A percentile compares a stretch with the other conserved stretches of the same genome.
Evolutionary conservation across 2,888 invertebrate species (phyloP).

Genomic region (Drosophila pseudotalamancana): DNA sequence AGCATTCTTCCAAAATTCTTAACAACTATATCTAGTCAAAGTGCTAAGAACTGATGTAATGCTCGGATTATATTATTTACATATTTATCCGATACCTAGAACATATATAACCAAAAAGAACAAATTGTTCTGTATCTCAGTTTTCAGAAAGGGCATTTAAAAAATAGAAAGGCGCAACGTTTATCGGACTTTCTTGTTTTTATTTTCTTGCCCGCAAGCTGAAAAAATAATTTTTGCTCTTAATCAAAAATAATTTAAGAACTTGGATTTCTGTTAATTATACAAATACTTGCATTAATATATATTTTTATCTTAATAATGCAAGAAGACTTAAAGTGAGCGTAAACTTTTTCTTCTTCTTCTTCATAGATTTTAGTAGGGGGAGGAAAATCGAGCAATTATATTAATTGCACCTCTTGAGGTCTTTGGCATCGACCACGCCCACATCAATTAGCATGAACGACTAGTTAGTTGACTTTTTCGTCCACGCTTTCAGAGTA

Average conservation of each 20-base stretch:
- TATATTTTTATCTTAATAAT: background rate
- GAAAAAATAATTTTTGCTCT: slow-evolving; percentile 15
- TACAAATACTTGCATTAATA: too few species aligned
- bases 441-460: slow-evolving; percentile 55
- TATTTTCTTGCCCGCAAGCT: slow-evolving; percentile 20
- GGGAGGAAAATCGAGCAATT: slow-evolving; percentile 22
- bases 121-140: too few species aligned
- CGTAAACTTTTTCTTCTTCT: background rate
- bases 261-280: background rate
- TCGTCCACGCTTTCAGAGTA: slow-evolving; percentile 72
- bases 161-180: too few species aligned
- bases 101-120: too few species aligned
- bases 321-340: background rate
- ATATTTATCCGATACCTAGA: too few species aligned
- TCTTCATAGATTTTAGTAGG: background rate
- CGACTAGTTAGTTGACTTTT: slow-evolving; percentile 71
- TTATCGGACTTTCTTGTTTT: background rate
- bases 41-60: too few species aligned
- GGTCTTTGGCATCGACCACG: slow-evolving; percentile 38
- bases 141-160: too few species aligned
- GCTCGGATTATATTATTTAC: too few species aligned
- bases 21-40: too few species aligned
- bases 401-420: slow-evolving; percentile 43
- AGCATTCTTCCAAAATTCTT: too few species aligned
- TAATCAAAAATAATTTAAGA: slow-evolving; percentile 53